A percentile compares a stretch with the other conserved stretches of the same genome.
Conservation (phyloP, 2,797 vertebrate species). For the Pogonophryne albipinna region DNA sequence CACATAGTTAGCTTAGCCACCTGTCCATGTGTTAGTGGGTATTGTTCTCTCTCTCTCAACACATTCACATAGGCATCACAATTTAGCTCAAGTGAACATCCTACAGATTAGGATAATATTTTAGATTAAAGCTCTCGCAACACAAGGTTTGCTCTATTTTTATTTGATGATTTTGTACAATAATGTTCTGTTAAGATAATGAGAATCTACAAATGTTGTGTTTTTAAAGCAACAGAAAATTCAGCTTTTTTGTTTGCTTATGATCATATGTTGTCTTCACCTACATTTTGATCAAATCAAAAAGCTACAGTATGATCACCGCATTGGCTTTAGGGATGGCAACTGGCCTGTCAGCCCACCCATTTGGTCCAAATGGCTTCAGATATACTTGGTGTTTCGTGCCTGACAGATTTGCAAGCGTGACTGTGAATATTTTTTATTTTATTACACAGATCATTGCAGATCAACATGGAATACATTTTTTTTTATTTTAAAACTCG, state of each 20-base stretch:
- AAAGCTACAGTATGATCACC: too few relatives aligned
- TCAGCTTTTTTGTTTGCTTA: too few relatives aligned
- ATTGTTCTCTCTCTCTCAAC: conserved; percentile 27
- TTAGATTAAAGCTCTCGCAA: not conserved
- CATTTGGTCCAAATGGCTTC: too few relatives aligned
- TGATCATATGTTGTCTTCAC: too few relatives aligned
- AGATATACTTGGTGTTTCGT: too few relatives aligned
- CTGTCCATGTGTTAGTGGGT: conserved; percentile 52
- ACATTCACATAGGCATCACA: conserved; percentile 8
- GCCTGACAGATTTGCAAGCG: too few relatives aligned
- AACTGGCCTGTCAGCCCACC: too few relatives aligned
- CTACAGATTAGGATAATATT: not conserved
- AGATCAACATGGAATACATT: not conserved
- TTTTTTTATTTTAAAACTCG: conserved; percentile 5
- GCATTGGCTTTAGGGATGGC: too few relatives aligned
- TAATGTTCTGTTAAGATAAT: not conserved
- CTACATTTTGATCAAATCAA: too few relatives aligned
- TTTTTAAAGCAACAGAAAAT: too few relatives aligned
- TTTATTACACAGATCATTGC: not conserved
- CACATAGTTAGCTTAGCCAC: conserved; percentile 60
- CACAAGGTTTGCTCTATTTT: not conserved
- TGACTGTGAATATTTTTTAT: too few relatives aligned
- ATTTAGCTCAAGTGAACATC: not conserved
- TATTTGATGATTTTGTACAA: not conserved
- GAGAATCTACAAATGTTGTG: not conserved